These are phyloP conservation scores for Panthera tigris DNA, from an alignment of 2,113 vertebrate species.

Conservation along the genomic window DNA sequence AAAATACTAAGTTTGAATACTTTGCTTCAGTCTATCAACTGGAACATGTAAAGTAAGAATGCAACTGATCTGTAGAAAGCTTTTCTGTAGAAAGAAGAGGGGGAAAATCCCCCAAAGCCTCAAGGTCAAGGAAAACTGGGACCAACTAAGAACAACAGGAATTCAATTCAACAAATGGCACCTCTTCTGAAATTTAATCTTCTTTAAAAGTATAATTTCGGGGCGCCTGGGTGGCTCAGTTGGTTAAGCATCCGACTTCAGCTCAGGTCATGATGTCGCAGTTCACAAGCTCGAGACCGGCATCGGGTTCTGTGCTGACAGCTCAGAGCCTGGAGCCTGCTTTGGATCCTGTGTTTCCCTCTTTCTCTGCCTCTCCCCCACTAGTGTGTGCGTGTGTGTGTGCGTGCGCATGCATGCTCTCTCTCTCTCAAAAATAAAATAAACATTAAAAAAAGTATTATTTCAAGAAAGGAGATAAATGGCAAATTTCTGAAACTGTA, in stretches of 20 bases:
- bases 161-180: neutral
- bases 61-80: neutral
- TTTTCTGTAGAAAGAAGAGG: neutral
- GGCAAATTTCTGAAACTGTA: neutral
- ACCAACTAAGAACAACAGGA: neutral
- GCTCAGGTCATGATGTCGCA: too few relatives aligned
- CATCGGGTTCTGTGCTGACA: too few relatives aligned
- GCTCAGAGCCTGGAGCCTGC: too few relatives aligned
- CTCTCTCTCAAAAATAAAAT: too few relatives aligned
- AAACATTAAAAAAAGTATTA: neutral
- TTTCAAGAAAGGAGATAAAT: neutral
- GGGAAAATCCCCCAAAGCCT: neutral
- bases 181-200: neutral
- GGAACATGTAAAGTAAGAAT: neutral
- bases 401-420: too few relatives aligned
- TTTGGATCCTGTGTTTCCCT: too few relatives aligned
- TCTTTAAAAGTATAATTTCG: neutral
- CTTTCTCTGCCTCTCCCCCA: too few relatives aligned
- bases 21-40: neutral
- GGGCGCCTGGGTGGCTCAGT: too few relatives aligned
- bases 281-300: too few relatives aligned
- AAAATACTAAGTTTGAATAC: constrained; percentile 4
- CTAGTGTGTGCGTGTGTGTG: too few relatives aligned
- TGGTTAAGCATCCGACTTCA: too few relatives aligned
- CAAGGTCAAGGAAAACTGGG: neutral